A percentile compares a stretch with the other conserved stretches of the same genome.
Conservation (phyloP, 2,888 invertebrate species). For the Andrena praecox region DNA sequence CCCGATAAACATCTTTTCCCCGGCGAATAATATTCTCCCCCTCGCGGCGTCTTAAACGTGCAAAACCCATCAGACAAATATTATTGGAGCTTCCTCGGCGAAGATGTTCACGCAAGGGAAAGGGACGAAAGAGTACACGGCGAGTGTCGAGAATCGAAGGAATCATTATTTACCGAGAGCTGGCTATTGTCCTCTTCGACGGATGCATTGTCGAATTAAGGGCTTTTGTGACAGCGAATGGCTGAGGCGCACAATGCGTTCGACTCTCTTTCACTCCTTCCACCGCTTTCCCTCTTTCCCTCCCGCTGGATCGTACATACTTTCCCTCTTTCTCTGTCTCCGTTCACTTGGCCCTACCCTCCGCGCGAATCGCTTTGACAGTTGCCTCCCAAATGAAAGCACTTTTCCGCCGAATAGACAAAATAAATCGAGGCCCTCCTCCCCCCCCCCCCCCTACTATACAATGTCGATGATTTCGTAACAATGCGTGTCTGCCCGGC, state of each 20-base stretch:
- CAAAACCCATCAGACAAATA: slow-evolving; percentile 40
- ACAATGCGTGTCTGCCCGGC: slow-evolving; percentile 64
- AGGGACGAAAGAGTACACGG: slow-evolving; percentile 31
- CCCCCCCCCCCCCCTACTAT: slow-evolving; percentile 50
- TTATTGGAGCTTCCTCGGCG: slow-evolving; percentile 37
- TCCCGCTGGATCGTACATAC: slow-evolving; percentile 6
- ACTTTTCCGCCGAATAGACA: slow-evolving; percentile 77
- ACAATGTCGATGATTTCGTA: slow-evolving; percentile 73
- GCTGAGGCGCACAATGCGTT: slow-evolving; percentile 67
- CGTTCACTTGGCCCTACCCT: slow-evolving; percentile 9
- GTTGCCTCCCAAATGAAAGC: slow-evolving; percentile 75
- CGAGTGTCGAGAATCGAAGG: slow-evolving; percentile 64
- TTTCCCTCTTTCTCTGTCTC: slow-evolving; percentile 14
- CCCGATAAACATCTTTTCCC: not conserved
- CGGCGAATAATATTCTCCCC: not conserved
- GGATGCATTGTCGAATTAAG: slow-evolving; percentile 76
- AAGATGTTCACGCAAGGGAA: slow-evolving; percentile 35
- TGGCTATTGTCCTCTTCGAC: slow-evolving; percentile 68
- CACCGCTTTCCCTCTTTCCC: not conserved
- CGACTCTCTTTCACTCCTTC: slow-evolving; percentile 28
- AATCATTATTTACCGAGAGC: slow-evolving; percentile 72
- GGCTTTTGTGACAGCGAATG: slow-evolving; percentile 73
- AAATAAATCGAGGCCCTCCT: slow-evolving; percentile 76
- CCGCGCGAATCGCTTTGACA: slow-evolving; percentile 59
- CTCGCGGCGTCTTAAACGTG: not conserved